Percentiles rank a stretch among this genome's conserved stretches.
These are phyloP conservation scores for Thecophora atra DNA, from an alignment of 2,888 invertebrate species.

Conservation along the genomic window DNA sequence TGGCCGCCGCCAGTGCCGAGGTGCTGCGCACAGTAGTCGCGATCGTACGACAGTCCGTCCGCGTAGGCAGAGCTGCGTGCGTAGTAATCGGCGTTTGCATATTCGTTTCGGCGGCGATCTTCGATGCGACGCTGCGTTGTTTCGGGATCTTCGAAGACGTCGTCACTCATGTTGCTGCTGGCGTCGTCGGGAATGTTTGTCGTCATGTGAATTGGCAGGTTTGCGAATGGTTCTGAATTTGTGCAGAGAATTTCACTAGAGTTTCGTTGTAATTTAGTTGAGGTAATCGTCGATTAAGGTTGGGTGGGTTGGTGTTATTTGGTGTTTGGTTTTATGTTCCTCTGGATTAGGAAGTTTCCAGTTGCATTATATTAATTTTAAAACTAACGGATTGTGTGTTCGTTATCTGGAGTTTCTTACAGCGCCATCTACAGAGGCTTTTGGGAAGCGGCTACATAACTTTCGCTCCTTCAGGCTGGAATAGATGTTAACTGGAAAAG, in stretches of 20 bases:
- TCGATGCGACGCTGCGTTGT: conserved; percentile 62
- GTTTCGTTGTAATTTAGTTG: conserved; percentile 10
- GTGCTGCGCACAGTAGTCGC: conserved; percentile 41
- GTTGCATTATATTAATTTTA: not conserved
- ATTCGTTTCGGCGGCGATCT: conserved; percentile 53
- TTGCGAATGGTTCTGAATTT: too few species aligned
- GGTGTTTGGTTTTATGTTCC: not conserved
- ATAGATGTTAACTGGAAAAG: not conserved
- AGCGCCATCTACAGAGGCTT: not conserved
- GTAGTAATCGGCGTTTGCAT: conserved; percentile 44
- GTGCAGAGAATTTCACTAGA: not conserved
- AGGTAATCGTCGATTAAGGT: conserved; percentile 20
- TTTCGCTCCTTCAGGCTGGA: too few species aligned
- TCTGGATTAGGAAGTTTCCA: not conserved
- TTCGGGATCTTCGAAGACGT: conserved; percentile 79
- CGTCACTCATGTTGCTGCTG: conserved; percentile 75
- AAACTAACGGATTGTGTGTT: too few species aligned
- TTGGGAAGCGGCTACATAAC: not conserved
- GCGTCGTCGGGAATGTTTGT: conserved; percentile 75
- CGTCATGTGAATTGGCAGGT: conserved; percentile 57
- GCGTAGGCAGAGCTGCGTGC: conserved; percentile 49
- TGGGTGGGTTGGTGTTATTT: not conserved
- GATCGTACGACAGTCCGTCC: conserved; percentile 36
- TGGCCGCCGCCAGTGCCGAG: conserved; percentile 44
- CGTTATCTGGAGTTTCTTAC: not conserved